Conservation (phyloP, 2,888 invertebrate genomes). For the Volucella zonaria region DNA sequence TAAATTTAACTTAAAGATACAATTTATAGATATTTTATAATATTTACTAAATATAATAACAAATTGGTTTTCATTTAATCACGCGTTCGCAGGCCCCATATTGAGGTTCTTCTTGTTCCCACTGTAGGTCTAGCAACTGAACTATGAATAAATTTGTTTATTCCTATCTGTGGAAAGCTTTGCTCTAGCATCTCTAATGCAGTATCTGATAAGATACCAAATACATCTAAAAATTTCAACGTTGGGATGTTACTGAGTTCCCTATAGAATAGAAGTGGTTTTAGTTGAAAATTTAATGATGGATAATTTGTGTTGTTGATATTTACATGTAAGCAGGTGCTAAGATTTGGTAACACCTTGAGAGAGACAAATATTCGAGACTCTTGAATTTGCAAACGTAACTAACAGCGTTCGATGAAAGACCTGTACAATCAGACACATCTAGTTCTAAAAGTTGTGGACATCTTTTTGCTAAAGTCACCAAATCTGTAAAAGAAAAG, state of each 20-base stretch:
- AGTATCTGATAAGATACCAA: slow-evolving; percentile 88
- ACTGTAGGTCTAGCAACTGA: slow-evolving; percentile 95
- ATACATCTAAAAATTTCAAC: slow-evolving; percentile 90
- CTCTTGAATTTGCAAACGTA: slow-evolving; percentile 85
- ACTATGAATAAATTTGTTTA: slow-evolving; percentile 91
- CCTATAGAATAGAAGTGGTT: slow-evolving; percentile 78
- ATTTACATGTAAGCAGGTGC: slow-evolving; percentile 88
- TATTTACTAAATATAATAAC: slow-evolving; percentile 43
- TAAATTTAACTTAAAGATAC: slow-evolving; percentile 54
- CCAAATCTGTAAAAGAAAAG: slow-evolving; percentile 86
- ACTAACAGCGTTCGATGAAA: slow-evolving; percentile 86
- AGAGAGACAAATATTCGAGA: slow-evolving; percentile 90
- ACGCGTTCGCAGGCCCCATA: slow-evolving; percentile 93
- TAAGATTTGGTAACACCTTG: slow-evolving; percentile 91
- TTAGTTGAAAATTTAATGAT: slow-evolving; percentile 5
- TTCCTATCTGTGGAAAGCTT: slow-evolving; percentile 85
- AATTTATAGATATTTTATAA: slow-evolving; percentile 35
- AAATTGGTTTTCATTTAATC: slow-evolving; percentile 84
- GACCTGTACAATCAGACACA: slow-evolving; percentile 91
- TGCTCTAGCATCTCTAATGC: slow-evolving; percentile 84
- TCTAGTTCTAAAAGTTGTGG: slow-evolving; percentile 91
- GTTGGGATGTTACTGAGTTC: slow-evolving; percentile 86
- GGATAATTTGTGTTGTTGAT: background rate
- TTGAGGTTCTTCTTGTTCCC: slow-evolving; percentile 92
- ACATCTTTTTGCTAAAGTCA: slow-evolving; percentile 86